Conservation (phyloP, 2,888 invertebrate genomes). For the Andrena bucephala region DNA sequence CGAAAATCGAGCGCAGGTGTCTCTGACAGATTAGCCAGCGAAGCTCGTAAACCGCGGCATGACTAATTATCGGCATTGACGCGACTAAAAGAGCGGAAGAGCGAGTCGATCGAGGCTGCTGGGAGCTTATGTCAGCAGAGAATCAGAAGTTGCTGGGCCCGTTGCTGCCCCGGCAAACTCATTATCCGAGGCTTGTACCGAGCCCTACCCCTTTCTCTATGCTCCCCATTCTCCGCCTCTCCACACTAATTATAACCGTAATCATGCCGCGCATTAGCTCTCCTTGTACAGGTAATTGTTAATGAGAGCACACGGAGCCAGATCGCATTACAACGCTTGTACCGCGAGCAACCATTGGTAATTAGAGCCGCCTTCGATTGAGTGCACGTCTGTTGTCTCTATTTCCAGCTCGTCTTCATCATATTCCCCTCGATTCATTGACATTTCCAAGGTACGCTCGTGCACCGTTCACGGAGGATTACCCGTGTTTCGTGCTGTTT, state of each 20-base stretch:
- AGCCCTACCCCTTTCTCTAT: constrained; percentile 40
- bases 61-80: constrained; percentile 70
- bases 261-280: constrained; percentile 76
- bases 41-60: constrained; percentile 58
- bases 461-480: too few species aligned
- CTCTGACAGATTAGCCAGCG: constrained; percentile 50
- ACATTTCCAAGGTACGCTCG: background rate
- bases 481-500: too few species aligned
- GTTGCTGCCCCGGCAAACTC: constrained; percentile 70
- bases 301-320: constrained; percentile 73
- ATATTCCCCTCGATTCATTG: constrained; percentile 9
- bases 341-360: constrained; percentile 62
- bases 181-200: constrained; percentile 66
- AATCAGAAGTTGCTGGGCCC: constrained; percentile 55
- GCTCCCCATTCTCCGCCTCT: constrained; percentile 32
- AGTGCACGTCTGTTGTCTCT: constrained; percentile 34
- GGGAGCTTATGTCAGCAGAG: constrained; percentile 22
- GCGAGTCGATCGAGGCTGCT: constrained; percentile 52
- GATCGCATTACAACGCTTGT: constrained; percentile 72
- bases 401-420: constrained; percentile 15
- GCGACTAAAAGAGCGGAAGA: constrained; percentile 54
- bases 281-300: constrained; percentile 77
- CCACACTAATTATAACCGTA: constrained; percentile 78
- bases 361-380: constrained; percentile 67
- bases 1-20: constrained; percentile 39